A percentile compares a stretch with the other conserved stretches of the same genome.
phyloP scores from a whole-genome alignment of 1,140 invertebrate species.

The Bilobella aurantiaca region DNA sequence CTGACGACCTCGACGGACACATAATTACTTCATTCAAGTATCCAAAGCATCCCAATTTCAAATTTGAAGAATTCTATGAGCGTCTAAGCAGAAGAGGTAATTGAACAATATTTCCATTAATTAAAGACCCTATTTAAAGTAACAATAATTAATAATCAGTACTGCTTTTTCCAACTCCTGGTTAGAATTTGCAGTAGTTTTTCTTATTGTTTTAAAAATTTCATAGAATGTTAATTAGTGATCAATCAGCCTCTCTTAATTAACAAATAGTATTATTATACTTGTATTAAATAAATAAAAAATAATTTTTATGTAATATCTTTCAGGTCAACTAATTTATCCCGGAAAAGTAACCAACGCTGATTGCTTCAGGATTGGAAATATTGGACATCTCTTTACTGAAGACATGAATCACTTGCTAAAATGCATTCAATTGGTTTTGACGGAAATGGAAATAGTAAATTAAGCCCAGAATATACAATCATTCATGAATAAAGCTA shows the following conservation, averaged over 20 bases:
- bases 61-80: slow-evolving; percentile 43
- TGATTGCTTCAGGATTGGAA: slow-evolving; percentile 46
- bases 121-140: not conserved
- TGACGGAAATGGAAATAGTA: slow-evolving; percentile 40
- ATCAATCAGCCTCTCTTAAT: too few relatives aligned
- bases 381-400: slow-evolving; percentile 44
- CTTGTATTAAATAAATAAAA: too few relatives aligned
- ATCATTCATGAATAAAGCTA: too few relatives aligned
- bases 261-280: too few relatives aligned
- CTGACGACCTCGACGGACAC: slow-evolving; percentile 38
- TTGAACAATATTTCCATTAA: slow-evolving; percentile 4
- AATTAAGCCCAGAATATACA: too few relatives aligned
- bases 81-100: slow-evolving; percentile 42
- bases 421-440: slow-evolving; percentile 39
- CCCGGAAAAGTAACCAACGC: slow-evolving; percentile 45
- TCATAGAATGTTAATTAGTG: too few relatives aligned
- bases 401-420: slow-evolving; percentile 42
- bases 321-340: slow-evolving; percentile 45
- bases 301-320: slow-evolving; percentile 4
- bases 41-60: slow-evolving; percentile 42
- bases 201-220: too few relatives aligned
- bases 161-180: too few relatives aligned
- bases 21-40: slow-evolving; percentile 45
- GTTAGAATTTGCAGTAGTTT: too few relatives aligned
- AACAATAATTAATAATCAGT: too few relatives aligned